Evolutionary conservation across 2,797 vertebrate genomes (phyloP), one percentile per base, ranked within the genome.

Genomic region (Cryptoblepharus egeriae): DNA sequence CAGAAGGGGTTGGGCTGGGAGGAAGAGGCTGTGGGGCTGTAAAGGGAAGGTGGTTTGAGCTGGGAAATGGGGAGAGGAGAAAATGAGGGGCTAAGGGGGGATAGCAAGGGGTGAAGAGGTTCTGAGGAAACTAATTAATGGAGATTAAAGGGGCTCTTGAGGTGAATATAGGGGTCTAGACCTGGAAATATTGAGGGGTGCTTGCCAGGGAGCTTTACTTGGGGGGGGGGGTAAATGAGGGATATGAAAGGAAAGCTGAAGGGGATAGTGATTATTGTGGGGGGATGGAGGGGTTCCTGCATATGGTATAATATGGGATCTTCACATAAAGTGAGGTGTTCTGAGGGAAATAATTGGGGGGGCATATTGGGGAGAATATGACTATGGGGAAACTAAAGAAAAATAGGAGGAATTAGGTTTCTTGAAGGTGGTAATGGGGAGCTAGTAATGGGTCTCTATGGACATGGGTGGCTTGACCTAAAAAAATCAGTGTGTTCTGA

Each of bases 331-430:
- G 2, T 52, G 49, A 52, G 49, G 15, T 52, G 10, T 42, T 42
- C 39, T 42, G 39, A 42, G 0, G 24, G 45, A 13, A 65, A 0
- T 0, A 2, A 0, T 0, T n/a, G 0, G 0, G 0, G 0, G 6
- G 15, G 13, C 15, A 15, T 52, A 52, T 16, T 4, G 13, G 18
- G 0, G 24, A 10, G 49, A 12, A 0, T 20, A 52, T 52, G 49
- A 52, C 11, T 52, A 2, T 16, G 49, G 49, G 49, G 49, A 52
- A 52, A 2, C 18, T 49, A 49, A 49, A 52, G 15, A 49, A 49
- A 49, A 49, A 49, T 49, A 2, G 45, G 45, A 49, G 45, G 4
- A 52, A 15, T 52, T 13, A 4, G 13, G 15, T 52, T 52, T 52
- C 13, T 18, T 16, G 11, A 52, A 10, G 49, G 49, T 52, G 4